Base-by-base conservation (phyloP, 2,113 vertebrate species). In the Thymallus thymallus region DNA sequence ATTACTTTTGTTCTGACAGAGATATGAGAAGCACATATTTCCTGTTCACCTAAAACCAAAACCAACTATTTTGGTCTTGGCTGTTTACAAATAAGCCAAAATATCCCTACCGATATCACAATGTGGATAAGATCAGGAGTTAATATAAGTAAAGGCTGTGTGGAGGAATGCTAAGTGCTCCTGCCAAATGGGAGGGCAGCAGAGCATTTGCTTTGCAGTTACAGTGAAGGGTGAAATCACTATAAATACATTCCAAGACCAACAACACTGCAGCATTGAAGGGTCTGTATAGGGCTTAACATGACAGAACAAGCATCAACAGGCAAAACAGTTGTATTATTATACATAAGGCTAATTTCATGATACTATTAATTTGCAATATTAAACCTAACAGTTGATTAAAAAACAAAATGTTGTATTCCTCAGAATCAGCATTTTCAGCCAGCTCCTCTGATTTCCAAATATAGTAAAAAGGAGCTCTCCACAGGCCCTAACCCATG, bases 231-330 rank as follows among this genome's bases (percentile, higher is more conserved):
- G 82, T 88, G 86, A 91, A 70, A 84, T 88, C 86, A 89, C 88
- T 91, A 89, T 86, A 92, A 85, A 87, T 88, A 89, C 77, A 81
- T 81, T 90, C 90, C 81, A 91, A 85, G 82, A 84, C 82, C 81
- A 88, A 48, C 46, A 67, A 48, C 46, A 67, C 62, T 68, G 56
- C 29, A 65, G 23, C 24, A 65, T 24, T 32, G 29, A 65, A 22
- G 48, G 16, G 14, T 55, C 5, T 55, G 13, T 55, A 16, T 55
- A 18, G 18, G 48, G 16, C 48, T 1, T 16, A 18, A 55, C 48
- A 55, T 6, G 18, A n/a, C 56, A n/a, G 14, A 48, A 48, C 56
- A 6, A 58, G 12, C 16, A 13, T 55, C 48, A 18, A 55, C 48
- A 55, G 18, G 18, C 18, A 55, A 55, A 55, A 18, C 48, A 55